Evolutionary conservation across 2,888 invertebrate species (phyloP).

Genomic region (Caenorhabditis angaria): DNA sequence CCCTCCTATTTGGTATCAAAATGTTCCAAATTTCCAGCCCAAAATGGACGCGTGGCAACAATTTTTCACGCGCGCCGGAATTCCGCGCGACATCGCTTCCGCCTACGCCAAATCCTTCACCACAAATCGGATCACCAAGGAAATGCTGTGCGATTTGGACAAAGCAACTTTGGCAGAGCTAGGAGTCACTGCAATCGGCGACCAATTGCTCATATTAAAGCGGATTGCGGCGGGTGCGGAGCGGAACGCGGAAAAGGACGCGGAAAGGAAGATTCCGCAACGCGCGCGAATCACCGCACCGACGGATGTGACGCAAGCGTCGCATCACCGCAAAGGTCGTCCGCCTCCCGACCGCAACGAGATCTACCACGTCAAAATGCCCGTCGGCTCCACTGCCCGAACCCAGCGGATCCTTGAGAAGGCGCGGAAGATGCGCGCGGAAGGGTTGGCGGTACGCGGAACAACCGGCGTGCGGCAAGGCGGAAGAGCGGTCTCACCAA

Average conservation of each 20-base stretch:
- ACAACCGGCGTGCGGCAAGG: constrained; percentile 63
- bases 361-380: constrained; percentile 68
- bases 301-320: not conserved
- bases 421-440: constrained; percentile 45
- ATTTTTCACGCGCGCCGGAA: constrained; percentile 51
- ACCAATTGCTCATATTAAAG: constrained; percentile 50
- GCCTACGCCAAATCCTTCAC: constrained; percentile 11
- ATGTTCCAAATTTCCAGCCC: too few relatives aligned
- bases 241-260: too few relatives aligned
- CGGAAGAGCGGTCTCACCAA: constrained; percentile 48
- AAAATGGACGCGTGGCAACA: constrained; percentile 43
- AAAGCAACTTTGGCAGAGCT: constrained; percentile 53
- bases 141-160: constrained; percentile 57
- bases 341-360: constrained; percentile 60
- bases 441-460: constrained; percentile 56
- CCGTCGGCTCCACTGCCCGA: constrained; percentile 57
- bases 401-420: constrained; percentile 57
- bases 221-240: constrained; percentile 33
- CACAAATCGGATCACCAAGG: constrained; percentile 55
- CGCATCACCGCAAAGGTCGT: constrained; percentile 37
- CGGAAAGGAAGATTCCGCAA: not conserved
- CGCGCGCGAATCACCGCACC: constrained; percentile 22
- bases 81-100: constrained; percentile 40
- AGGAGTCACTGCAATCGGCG: constrained; percentile 58
- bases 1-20: not conserved